Percentiles rank a stretch among this genome's conserved stretches.
Conservation (phyloP, 2,113 vertebrate genomes). For the Panthera uncia region DNA sequence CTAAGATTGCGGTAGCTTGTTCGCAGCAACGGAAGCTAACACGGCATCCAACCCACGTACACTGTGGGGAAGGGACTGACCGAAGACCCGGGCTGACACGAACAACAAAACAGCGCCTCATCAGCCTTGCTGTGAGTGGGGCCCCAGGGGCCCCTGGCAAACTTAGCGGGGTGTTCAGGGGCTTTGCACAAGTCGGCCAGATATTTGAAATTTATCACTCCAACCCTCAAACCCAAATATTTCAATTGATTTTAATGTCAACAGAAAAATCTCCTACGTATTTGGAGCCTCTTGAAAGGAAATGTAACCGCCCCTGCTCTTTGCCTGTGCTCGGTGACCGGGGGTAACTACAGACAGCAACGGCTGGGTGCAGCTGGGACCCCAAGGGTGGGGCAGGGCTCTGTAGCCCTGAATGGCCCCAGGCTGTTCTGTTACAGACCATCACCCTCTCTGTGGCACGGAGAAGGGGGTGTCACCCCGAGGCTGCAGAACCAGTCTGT, state of each 20-base stretch:
- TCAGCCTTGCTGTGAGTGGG: accelerated
- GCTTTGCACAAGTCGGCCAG: background rate
- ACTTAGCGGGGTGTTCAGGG: accelerated
- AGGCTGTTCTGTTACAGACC: background rate
- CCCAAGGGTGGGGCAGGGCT: background rate
- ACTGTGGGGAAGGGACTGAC: background rate
- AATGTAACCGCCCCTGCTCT: background rate
- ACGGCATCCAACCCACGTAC: accelerated
- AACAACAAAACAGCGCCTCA: accelerated
- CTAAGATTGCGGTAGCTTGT: accelerated
- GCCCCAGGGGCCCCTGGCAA: background rate
- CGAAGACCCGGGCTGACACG: accelerated
- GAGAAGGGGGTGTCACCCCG: background rate
- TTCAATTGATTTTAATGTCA: background rate
- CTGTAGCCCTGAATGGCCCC: background rate
- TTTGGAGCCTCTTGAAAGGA: background rate
- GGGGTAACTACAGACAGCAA: too few species aligned
- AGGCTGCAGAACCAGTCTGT: background rate
- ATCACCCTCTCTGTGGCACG: accelerated
- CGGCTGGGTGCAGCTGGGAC: background rate
- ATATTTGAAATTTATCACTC: accelerated
- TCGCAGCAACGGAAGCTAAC: accelerated
- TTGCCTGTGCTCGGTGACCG: background rate
- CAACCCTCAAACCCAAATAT: background rate
- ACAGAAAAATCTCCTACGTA: accelerated